A percentile compares a stretch with the other conserved stretches of the same genome.
These are phyloP conservation scores for Pantherophis alleghaniensis DNA, from an alignment of 2,797 vertebrate species.

Conservation along the genomic window DNA sequence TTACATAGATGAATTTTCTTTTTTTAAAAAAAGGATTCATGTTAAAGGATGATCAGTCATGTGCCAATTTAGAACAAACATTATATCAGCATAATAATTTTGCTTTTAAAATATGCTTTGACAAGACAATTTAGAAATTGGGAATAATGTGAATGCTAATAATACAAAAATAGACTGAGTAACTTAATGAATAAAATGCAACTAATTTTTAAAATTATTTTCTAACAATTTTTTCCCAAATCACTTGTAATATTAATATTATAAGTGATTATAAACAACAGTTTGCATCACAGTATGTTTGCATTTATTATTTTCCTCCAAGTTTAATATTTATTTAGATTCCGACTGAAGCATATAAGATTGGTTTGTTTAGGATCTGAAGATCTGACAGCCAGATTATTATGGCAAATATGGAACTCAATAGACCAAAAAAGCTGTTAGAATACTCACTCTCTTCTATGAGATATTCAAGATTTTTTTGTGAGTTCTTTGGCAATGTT, in stretches of 20 bases:
- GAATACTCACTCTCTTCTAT: background rate
- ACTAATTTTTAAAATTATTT: background rate
- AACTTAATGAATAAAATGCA: background rate
- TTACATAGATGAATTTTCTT: constrained; percentile 35
- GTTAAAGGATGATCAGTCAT: constrained; percentile 17
- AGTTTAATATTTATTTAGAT: background rate
- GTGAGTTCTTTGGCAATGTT: background rate
- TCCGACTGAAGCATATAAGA: background rate
- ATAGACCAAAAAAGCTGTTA: background rate
- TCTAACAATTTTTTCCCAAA: background rate
- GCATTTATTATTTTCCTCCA: background rate
- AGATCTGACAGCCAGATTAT: background rate
- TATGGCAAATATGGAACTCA: background rate
- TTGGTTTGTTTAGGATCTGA: background rate
- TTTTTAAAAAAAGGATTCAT: constrained; percentile 1
- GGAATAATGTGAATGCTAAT: background rate
- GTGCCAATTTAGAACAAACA: constrained; percentile 29
- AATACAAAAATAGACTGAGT: background rate
- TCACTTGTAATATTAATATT: background rate
- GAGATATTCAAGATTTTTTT: background rate
- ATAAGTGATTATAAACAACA: background rate
- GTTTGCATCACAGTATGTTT: background rate
- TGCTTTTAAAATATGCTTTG: constrained; percentile 18
- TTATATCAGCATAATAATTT: constrained; percentile 37
- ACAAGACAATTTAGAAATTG: constrained; percentile 11